Percentiles rank a stretch among this genome's conserved stretches.
phyloP scores from a whole-genome alignment of 2,888 invertebrate species.

The Chironomus riparius region DNA sequence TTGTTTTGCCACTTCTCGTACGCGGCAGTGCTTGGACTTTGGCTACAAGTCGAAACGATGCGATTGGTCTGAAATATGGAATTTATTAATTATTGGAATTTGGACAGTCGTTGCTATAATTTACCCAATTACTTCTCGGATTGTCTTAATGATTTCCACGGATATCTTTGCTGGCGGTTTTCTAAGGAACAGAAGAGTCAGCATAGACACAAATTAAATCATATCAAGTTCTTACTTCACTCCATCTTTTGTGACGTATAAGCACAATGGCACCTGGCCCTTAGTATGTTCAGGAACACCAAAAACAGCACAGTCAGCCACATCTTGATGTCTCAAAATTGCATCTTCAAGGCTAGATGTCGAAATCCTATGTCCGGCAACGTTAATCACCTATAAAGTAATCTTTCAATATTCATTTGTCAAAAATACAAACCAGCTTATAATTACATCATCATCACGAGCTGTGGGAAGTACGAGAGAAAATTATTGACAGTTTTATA shows the following conservation, averaged over 20 bases:
- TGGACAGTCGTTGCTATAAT: not conserved
- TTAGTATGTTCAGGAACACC: slow-evolving; percentile 85
- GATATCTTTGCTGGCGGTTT: slow-evolving; percentile 36
- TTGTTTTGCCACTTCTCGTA: slow-evolving; percentile 61
- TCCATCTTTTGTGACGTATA: slow-evolving; percentile 45
- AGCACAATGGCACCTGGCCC: slow-evolving; percentile 80
- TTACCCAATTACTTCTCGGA: slow-evolving; percentile 40
- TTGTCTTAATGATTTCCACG: slow-evolving; percentile 39
- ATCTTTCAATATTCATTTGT: not conserved
- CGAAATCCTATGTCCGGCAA: slow-evolving; percentile 85
- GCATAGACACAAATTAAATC: not conserved
- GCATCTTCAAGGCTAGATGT: slow-evolving; percentile 87
- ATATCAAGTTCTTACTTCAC: slow-evolving; percentile 14
- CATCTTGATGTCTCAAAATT: slow-evolving; percentile 71
- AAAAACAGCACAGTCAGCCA: slow-evolving; percentile 81
- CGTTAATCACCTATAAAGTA: slow-evolving; percentile 58
- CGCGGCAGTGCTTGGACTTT: slow-evolving; percentile 74
- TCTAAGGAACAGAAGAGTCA: not conserved
- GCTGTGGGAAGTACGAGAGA: slow-evolving; percentile 40
- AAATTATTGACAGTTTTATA: not conserved
- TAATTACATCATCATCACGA: slow-evolving; percentile 69
- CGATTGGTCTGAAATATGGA: slow-evolving; percentile 76
- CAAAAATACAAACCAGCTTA: slow-evolving; percentile 35
- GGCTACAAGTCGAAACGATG: slow-evolving; percentile 71
- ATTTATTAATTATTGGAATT: slow-evolving; percentile 42